Evolutionary conservation across 2,113 vertebrate species (phyloP), one percentile per base, ranked within the genome.

Genomic region (Leiothrix lutea): DNA sequence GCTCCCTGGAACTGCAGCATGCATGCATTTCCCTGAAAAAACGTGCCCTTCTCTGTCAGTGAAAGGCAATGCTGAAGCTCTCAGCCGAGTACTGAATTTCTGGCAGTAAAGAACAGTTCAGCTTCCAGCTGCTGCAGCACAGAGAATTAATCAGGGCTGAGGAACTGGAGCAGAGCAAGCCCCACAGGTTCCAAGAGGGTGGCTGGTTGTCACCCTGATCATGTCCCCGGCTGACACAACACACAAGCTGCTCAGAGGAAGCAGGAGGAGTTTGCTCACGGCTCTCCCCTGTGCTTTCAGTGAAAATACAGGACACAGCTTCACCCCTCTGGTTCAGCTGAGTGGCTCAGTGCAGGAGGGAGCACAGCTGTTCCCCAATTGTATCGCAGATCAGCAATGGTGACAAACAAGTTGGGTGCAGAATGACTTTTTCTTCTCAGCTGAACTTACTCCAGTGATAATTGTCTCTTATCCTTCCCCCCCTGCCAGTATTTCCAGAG

Each of bases 41-140:
- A 24, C 1, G 1, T 6, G 4, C 72, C 71, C 66, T 60, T 80
- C 78, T 72, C 69, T 87, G 80, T 91, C 84, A 87, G 78, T 73
- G 80, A 66, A 94, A 92, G 67, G 86, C 67, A 44, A 51, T n/a
- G 80, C 69, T 94, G 88, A 87, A 83, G 53, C 73, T 91, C 83
- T 86, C 33, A 47, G 75, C 57, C 0, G 5, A 75, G 33, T 29
- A 35, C 66, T 62, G 79, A 69, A 81, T 81, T 92, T 81, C 65
- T 91, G 80, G 89, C 81, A 93, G 66, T 24, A 54, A 21, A 28
- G 38, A 91, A n/a, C 42, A 81, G 33, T 54, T 81, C 90, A 70
- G 81, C 90, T 92, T 94, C 89, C 94, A 87, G 86, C 80, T 89
- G 74, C 73, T 87, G 77, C 70, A 83, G 91, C 56, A 58, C 19